Percentiles rank a stretch among this genome's conserved stretches.
phyloP scores from a whole-genome alignment of 2,113 vertebrate genomes.

The Pluvialis apricaria region DNA sequence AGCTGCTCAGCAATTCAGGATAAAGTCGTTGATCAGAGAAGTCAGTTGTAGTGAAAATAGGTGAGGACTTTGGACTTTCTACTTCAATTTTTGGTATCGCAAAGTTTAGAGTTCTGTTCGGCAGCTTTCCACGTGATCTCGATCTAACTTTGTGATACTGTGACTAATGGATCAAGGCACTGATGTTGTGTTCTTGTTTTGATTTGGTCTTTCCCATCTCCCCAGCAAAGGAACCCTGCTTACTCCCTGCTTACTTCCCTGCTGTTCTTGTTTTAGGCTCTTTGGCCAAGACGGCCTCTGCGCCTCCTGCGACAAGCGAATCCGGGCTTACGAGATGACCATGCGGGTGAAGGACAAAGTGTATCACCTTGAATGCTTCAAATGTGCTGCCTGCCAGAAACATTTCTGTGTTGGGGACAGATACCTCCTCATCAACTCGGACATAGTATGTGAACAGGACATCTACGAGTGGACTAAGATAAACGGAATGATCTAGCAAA shows the following conservation, averaged over 20 bases:
- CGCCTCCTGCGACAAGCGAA: conserved; percentile 95
- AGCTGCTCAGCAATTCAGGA: not conserved
- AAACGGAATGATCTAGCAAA: conserved; percentile 84
- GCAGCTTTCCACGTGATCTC: not conserved
- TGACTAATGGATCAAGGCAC: not conserved
- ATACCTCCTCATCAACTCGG: conserved; percentile 98
- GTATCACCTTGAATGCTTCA: conserved; percentile 98
- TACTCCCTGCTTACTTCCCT: not conserved
- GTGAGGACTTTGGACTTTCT: not conserved
- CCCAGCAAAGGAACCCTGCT: not conserved
- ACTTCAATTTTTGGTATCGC: not conserved
- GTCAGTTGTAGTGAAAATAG: not conserved
- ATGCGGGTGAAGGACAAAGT: conserved; percentile 99
- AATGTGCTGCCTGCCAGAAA: conserved; percentile 97
- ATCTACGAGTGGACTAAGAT: conserved; percentile 99
- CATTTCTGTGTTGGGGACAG: conserved; percentile 98
- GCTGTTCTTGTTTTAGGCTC: conserved; percentile 75
- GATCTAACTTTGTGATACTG: too few relatives aligned
- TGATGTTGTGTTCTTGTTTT: not conserved
- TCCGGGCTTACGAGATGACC: conserved; percentile 98
- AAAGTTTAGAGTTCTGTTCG: not conserved
- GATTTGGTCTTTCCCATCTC: not conserved
- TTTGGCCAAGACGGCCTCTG: conserved; percentile 98
- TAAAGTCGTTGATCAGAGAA: not conserved
- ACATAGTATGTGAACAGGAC: conserved; percentile 99